A percentile compares a stretch with the other conserved stretches of the same genome.
Conservation (phyloP, 2,797 vertebrate species). For the Phalloptychus januarius region DNA sequence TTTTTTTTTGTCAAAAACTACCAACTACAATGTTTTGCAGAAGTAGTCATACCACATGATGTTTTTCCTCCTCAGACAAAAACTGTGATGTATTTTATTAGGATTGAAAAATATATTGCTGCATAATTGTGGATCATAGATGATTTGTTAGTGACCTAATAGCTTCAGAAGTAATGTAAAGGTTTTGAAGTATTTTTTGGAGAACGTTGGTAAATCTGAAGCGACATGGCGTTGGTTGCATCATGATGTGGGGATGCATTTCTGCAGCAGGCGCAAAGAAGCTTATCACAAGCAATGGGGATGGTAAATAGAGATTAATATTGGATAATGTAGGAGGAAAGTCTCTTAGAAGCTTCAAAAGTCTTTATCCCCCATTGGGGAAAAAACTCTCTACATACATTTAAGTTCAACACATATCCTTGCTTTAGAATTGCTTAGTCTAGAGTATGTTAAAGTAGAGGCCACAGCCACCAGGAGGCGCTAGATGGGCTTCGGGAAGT, state of each 20-base stretch:
- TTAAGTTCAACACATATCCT: neutral
- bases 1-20: neutral
- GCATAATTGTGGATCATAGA: slow-evolving; percentile 7
- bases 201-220: neutral
- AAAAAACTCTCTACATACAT: neutral
- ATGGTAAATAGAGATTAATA: neutral
- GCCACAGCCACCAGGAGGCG: too few relatives aligned
- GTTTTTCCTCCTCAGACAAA: neutral
- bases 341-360: neutral
- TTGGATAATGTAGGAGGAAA: neutral
- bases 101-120: neutral
- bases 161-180: neutral
- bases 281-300: neutral
- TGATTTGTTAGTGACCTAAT: slow-evolving; percentile 28
- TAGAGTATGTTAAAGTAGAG: too few relatives aligned
- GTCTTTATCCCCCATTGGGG: neutral
- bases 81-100: neutral
- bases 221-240: neutral
- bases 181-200: neutral
- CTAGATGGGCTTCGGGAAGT: too few relatives aligned
- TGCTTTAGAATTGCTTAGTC: neutral
- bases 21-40: neutral
- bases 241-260: neutral
- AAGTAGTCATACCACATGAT: neutral
- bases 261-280: neutral